A percentile compares a stretch with the other conserved stretches of the same genome.
phyloP scores from a whole-genome alignment of 2,888 invertebrate species.

The Eremobia ochroleuca region DNA sequence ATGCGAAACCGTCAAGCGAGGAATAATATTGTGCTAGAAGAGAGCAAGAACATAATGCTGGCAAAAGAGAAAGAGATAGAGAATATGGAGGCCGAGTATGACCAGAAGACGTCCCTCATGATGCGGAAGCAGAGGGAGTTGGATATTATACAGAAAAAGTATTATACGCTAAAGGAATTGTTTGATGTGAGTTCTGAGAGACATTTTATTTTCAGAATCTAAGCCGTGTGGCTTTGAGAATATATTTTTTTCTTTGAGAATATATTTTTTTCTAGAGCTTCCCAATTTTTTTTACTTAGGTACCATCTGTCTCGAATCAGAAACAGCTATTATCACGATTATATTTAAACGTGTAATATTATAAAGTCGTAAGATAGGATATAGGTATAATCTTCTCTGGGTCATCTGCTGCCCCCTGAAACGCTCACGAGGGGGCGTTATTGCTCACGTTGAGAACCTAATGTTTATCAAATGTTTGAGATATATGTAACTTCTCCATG shows the following conservation, averaged over 20 bases:
- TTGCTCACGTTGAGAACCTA: too few species aligned
- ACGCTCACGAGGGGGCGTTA: too few species aligned
- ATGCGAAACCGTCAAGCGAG: slow-evolving; percentile 83
- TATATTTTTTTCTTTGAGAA: too few species aligned
- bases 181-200: slow-evolving; percentile 82
- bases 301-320: too few species aligned
- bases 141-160: slow-evolving; percentile 84
- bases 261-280: too few species aligned
- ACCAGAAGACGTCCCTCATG: slow-evolving; percentile 77
- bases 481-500: neutral
- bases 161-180: slow-evolving; percentile 78
- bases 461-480: neutral
- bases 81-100: slow-evolving; percentile 79
- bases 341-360: too few species aligned
- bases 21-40: slow-evolving; percentile 80
- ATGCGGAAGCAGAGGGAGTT: slow-evolving; percentile 85
- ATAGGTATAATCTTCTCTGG: too few species aligned
- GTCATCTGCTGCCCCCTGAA: too few species aligned
- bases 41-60: slow-evolving; percentile 76
- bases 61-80: slow-evolving; percentile 83
- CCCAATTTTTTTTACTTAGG: too few species aligned
- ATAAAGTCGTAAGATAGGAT: too few species aligned
- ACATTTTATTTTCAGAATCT: neutral
- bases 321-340: too few species aligned
- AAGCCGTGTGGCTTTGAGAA: too few species aligned